Base-by-base conservation (phyloP, 2,888 invertebrate species). In the Lasioglossum pauxillum region DNA sequence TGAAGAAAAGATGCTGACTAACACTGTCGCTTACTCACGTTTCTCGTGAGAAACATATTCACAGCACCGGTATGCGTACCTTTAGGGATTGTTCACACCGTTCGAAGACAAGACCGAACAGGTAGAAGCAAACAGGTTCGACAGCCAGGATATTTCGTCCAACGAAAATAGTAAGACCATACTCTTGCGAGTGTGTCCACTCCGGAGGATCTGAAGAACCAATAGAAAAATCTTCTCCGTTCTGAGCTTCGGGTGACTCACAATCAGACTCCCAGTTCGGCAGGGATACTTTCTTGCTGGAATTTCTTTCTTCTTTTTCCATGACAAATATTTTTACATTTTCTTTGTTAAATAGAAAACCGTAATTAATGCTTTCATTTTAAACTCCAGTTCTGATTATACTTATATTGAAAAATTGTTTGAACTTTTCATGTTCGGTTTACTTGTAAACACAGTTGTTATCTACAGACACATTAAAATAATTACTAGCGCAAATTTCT, bases 21-120 rank as follows among this genome's bases (percentile, higher is more conserved):
- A 83, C 83, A 82, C 81, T 81, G 83, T 80, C 85, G 86, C 82
- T 90, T 91, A 88, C 88, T 90, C 91, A 89, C 84, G 72, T 86
- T 88, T 89, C 88, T 79, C 83, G 84, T 69, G 67, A 86, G 38
- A 49, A 75, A 80, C 73, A 78, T 75, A 78, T 84, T 85, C 83
- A 83, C 75, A 31, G 57, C 75, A 64, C 57, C 69, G 82, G 78
- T 80, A 82, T 86, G 84, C 87, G 73, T 79, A 82, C 83, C 79
- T 85, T 85, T 81, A 78, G 72, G 57, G 31, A 69, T 57, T 57
- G 74, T 82, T 78, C 57, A 77, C 64, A 38, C 64, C 8, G 44
- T 77, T 23, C 44, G 41, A 23, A 73, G 46, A 27, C 35, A 57
- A 14, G 41, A 67, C n/a, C 41, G 35, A 35, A 19, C 35, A 72